Evolutionary conservation across 1,140 invertebrate species (phyloP).

Genomic region (Diorhabda carinulata): DNA sequence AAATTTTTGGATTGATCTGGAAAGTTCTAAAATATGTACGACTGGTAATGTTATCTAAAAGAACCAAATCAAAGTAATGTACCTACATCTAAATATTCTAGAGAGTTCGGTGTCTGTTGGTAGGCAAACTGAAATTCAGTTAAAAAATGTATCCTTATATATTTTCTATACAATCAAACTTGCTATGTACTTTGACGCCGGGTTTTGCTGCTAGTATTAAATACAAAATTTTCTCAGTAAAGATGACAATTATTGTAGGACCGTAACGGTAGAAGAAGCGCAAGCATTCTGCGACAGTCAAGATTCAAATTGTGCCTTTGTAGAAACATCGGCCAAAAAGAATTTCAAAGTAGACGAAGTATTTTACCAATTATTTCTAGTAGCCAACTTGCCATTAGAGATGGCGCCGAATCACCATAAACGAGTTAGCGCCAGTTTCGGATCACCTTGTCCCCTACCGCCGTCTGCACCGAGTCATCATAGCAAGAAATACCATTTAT

Average conservation of each 20-base stretch:
- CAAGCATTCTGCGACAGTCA: constrained; percentile 65
- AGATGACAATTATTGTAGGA: constrained; percentile 48
- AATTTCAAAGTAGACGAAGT: constrained; percentile 75
- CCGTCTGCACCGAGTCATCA: constrained; percentile 62
- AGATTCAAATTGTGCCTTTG: constrained; percentile 69
- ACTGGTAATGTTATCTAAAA: too few relatives aligned
- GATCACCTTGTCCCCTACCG: constrained; percentile 63
- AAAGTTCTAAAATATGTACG: too few relatives aligned
- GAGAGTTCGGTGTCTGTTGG: too few relatives aligned
- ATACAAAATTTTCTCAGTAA: too few relatives aligned
- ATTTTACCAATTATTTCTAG: constrained; percentile 74
- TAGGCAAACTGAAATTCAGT: too few relatives aligned
- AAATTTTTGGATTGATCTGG: too few relatives aligned
- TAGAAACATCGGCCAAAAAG: constrained; percentile 77
- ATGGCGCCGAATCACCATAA: constrained; percentile 86
- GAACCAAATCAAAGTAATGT: too few relatives aligned
- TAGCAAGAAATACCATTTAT: constrained; percentile 68
- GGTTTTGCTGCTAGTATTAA: too few relatives aligned
- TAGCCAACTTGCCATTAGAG: constrained; percentile 75
- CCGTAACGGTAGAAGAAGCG: constrained; percentile 67
- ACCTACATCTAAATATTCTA: too few relatives aligned
- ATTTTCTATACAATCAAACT: too few relatives aligned
- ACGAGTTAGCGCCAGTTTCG: constrained; percentile 62
- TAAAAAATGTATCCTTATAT: too few relatives aligned
- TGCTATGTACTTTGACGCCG: too few relatives aligned